Conservation (phyloP, 2,888 invertebrate species). For the Dryadula phaetusa region DNA sequence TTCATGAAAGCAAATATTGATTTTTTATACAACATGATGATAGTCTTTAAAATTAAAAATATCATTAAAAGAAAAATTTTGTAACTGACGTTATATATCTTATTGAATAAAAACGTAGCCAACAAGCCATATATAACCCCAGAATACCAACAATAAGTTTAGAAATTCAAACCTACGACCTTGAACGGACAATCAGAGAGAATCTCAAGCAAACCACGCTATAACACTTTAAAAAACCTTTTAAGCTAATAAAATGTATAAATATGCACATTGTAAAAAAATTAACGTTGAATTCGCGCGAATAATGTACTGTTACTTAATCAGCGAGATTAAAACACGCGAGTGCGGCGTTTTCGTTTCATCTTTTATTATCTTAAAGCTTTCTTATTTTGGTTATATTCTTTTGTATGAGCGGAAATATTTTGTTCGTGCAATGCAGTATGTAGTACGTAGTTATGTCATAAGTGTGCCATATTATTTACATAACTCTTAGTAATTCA, state of each 20-base stretch:
- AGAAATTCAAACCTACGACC: too few species aligned
- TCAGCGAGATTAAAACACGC: conserved; percentile 50
- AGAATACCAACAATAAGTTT: too few species aligned
- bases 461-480: conserved; percentile 14
- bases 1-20: too few species aligned
- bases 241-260: conserved; percentile 20
- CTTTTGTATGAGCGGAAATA: conserved; percentile 9
- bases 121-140: too few species aligned
- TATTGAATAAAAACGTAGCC: too few species aligned
- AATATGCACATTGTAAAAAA: conserved; percentile 14
- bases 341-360: conserved; percentile 42
- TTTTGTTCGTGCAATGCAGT: conserved; percentile 1
- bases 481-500: not conserved
- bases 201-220: too few species aligned
- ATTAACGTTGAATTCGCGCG: conserved; percentile 43
- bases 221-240: not conserved
- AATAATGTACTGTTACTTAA: conserved; percentile 53
- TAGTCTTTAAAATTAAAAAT: too few species aligned
- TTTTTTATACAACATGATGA: too few species aligned
- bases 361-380: conserved; percentile 42
- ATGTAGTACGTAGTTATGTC: not conserved
- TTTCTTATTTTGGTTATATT: conserved; percentile 25
- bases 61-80: too few species aligned
- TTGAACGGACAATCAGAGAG: not conserved
- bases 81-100: too few species aligned